These are phyloP conservation scores for Lamellibrachia satsuma DNA, from an alignment of 2,888 invertebrate species.

Conservation along the genomic window DNA sequence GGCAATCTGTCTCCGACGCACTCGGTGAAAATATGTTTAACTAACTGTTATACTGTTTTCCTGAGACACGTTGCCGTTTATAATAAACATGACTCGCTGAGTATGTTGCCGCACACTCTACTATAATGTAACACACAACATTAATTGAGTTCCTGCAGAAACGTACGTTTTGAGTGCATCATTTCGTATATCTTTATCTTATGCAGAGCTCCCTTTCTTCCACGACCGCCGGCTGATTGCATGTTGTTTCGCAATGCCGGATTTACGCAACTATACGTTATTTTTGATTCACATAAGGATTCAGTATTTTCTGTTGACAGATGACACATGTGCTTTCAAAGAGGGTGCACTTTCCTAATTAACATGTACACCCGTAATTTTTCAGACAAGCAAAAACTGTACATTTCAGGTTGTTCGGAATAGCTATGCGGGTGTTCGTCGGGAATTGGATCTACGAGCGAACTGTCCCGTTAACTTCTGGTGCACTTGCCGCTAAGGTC, in stretches of 20 bases:
- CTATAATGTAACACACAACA: neutral
- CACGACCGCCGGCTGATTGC: neutral
- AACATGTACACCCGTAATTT: constrained; percentile 13
- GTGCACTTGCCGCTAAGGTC: neutral
- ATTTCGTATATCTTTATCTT: too few relatives aligned
- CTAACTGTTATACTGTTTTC: neutral
- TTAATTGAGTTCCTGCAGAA: too few relatives aligned
- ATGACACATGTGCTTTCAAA: neutral
- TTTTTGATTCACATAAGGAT: neutral
- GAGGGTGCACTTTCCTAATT: neutral
- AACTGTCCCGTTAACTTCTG: neutral
- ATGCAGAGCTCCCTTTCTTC: neutral
- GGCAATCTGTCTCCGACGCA: neutral
- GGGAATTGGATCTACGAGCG: neutral
- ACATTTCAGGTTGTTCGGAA: neutral
- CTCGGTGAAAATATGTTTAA: neutral
- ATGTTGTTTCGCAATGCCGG: too few relatives aligned
- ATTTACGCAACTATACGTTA: neutral
- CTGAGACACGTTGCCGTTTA: neutral
- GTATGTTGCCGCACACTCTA: neutral
- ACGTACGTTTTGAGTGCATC: too few relatives aligned
- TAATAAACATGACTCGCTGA: neutral
- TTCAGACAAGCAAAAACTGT: neutral
- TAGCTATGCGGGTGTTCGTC: neutral
- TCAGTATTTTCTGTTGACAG: neutral